A percentile compares a stretch with the other conserved stretches of the same genome.
Conservation (phyloP, 2,113 vertebrate species). For the Apodemus speciosus region DNA sequence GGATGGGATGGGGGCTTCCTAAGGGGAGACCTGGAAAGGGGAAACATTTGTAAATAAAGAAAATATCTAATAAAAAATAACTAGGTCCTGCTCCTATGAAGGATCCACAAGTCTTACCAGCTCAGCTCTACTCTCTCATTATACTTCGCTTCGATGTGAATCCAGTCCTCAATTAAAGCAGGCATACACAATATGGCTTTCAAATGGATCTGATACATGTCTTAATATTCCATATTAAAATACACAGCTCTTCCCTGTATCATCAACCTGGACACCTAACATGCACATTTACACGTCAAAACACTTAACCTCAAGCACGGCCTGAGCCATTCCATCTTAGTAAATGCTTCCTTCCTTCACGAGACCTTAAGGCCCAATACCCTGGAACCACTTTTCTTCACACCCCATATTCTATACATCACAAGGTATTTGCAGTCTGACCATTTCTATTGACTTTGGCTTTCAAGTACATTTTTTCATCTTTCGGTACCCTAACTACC, state of each 20-base stretch:
- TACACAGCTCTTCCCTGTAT: not conserved
- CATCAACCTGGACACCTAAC: not conserved
- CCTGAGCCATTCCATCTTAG: not conserved
- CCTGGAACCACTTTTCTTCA: not conserved
- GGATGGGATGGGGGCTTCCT: too few relatives aligned
- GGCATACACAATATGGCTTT: not conserved
- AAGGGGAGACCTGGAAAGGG: too few relatives aligned
- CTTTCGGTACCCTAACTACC: not conserved
- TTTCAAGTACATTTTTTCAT: not conserved
- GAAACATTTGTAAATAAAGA: too few relatives aligned
- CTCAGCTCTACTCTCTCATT: not conserved
- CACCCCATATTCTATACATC: not conserved
- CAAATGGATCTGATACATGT: not conserved
- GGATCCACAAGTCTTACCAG: not conserved
- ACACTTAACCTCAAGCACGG: not conserved
- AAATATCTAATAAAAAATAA: too few relatives aligned
- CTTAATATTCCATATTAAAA: not conserved
- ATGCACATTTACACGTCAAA: not conserved
- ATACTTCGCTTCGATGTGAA: not conserved
- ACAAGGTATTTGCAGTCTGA: not conserved
- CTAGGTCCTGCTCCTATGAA: too few relatives aligned
- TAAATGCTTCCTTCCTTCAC: not conserved
- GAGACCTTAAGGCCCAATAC: not conserved
- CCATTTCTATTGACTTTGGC: not conserved
- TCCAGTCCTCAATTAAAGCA: slow-evolving; percentile 20